Percentiles rank a stretch among this genome's conserved stretches.
Conservation (phyloP, 2,888 invertebrate species). For the Ormyrus thymus region DNA sequence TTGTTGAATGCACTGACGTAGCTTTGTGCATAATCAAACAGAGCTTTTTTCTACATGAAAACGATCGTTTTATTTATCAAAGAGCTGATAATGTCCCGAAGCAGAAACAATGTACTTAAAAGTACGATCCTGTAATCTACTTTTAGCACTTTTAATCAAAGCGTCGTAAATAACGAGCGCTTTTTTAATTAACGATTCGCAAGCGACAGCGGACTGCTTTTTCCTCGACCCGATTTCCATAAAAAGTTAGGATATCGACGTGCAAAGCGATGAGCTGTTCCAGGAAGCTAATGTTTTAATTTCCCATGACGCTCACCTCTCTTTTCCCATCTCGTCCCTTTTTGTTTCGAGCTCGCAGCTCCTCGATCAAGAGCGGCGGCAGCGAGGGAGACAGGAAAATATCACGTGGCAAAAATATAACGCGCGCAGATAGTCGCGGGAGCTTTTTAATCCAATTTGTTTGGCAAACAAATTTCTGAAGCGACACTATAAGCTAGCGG, state of each 20-base stretch:
- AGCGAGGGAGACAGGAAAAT: neutral
- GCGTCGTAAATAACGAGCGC: constrained; percentile 45
- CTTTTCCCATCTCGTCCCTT: constrained; percentile 51
- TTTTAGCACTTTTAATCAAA: constrained; percentile 47
- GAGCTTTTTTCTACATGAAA: no score
- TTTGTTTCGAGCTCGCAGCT: constrained; percentile 8
- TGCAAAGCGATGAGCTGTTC: neutral
- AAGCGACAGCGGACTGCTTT: constrained; percentile 20
- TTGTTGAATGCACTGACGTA: neutral
- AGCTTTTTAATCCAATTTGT: constrained; percentile 59
- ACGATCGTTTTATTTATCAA: neutral
- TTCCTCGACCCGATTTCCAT: neutral
- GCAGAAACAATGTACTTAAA: neutral
- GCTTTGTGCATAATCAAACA: no score
- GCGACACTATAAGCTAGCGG: neutral
- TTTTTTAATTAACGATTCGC: constrained; percentile 62
- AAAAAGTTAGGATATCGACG: constrained; percentile 3
- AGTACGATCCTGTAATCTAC: constrained; percentile 36
- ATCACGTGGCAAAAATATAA: neutral
- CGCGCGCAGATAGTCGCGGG: constrained; percentile 30
- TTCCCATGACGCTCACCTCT: constrained; percentile 59
- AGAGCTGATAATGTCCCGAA: neutral
- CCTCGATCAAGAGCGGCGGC: constrained; percentile 21
- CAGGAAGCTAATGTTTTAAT: constrained; percentile 62
- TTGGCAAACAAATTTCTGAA: constrained; percentile 20